Evolutionary conservation across 2,797 vertebrate genomes (phyloP).

Genomic region (Thripadectes ignobilis): DNA sequence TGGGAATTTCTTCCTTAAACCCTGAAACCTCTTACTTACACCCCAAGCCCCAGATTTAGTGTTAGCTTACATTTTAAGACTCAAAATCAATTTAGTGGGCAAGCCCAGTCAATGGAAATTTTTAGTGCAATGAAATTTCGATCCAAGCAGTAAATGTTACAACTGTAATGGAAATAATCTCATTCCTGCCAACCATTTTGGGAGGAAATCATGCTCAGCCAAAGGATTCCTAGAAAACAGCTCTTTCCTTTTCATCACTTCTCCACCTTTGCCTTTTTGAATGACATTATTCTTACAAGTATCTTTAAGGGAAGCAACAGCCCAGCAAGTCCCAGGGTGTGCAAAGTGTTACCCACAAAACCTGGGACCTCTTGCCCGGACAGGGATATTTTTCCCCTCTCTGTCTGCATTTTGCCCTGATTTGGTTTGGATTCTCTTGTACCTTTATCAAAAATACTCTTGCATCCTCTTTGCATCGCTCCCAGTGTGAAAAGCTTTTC

Average conservation of each 20-base stretch:
- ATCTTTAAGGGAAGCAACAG: background rate
- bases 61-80: background rate
- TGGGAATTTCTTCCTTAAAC: background rate
- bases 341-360: background rate
- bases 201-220: background rate
- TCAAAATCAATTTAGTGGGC: background rate
- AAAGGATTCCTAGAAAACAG: background rate
- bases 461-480: background rate
- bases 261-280: background rate
- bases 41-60: background rate
- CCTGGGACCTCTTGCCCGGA: fast-evolving
- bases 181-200: background rate
- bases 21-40: background rate
- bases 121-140: background rate
- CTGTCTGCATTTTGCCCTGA: background rate
- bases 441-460: background rate
- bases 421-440: background rate
- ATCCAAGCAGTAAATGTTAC: background rate
- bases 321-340: background rate
- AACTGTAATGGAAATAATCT: background rate
- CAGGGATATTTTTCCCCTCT: background rate
- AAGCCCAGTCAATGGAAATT: background rate
- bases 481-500: background rate
- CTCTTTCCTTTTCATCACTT: background rate
- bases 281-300: background rate